Base-by-base conservation (phyloP, 1,140 invertebrate genomes). In the Bombus sylvicola region DNA sequence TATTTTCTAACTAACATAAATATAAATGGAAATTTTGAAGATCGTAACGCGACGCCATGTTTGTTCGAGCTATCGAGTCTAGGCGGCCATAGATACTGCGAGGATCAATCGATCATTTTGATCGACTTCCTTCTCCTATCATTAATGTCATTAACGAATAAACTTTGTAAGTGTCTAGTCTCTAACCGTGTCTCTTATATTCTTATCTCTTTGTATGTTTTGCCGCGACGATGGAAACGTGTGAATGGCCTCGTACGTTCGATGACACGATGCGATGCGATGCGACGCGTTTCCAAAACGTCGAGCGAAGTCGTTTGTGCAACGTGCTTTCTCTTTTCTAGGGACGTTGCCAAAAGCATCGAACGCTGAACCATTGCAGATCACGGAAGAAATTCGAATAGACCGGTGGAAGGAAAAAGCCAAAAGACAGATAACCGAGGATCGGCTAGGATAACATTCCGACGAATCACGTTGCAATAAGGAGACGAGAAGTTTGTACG, bases 341-440 rank as follows among this genome's bases (percentile, higher is more conserved):
- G 78, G 43, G 13, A 75, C 62, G 5, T 69, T 37, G 59, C 22
- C 62, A 78, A 39, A 62, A 84, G 22, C 31, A 34, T 69, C 66
- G 37, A 34, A 34, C 13, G 31, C 41, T 4, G 41, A 62, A 34
- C 41, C 71, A 22, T 43, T 37, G 66, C 2, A 25, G 59, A 59
- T 1, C 62, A 1, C 53, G 34, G 41, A 18, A 39, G 43, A 41
- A 77, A 77, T 66, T 31, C 0, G 41, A 37, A 62, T 10, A 53
- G 31, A 34, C 28, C 15, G 28, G 10, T 12, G 31, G n/a, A n/a
- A 31, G 34, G n/a, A 3, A 28, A 71, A 25, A 1, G 18, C 4
- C 2, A 9, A 37, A 57, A 83, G 64, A 25, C 34, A 3, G 8
- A 5, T 28, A 15, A 12, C 37, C 34, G 62, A 53, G 43, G 62